phyloP scores from a whole-genome alignment of 2,113 vertebrate genomes.

The Paramisgurnus dabryanus region DNA sequence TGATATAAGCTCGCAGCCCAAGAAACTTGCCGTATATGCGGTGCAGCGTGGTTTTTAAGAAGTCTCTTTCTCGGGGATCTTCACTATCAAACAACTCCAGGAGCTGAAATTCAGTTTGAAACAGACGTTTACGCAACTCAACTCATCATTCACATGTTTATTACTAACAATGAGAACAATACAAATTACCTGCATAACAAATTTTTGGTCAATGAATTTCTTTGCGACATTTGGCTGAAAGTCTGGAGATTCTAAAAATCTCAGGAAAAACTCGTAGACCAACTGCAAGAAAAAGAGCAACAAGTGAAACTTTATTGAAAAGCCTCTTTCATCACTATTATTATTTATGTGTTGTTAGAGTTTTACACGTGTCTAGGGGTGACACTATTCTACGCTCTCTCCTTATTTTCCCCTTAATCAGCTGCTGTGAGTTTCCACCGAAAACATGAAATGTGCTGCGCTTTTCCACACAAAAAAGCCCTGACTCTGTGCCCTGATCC shows the following conservation, averaged over 20 bases:
- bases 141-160: not conserved
- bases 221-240: slow-evolving; percentile 98
- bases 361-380: too few species aligned
- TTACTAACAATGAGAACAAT: not conserved
- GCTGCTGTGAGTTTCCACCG: too few species aligned
- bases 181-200: slow-evolving; percentile 92
- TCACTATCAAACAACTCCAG: slow-evolving; percentile 98
- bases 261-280: slow-evolving; percentile 99
- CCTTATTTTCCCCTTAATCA: too few species aligned
- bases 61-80: slow-evolving; percentile 96
- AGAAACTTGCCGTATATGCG: slow-evolving; percentile 98
- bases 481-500: too few species aligned
- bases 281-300: slow-evolving; percentile 77
- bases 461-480: too few species aligned
- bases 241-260: slow-evolving; percentile 98
- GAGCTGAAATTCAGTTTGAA: slow-evolving; percentile 76
- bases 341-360: not conserved
- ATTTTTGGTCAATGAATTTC: slow-evolving; percentile 99
- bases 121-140: not conserved
- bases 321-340: too few species aligned
- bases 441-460: too few species aligned
- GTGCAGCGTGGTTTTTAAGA: slow-evolving; percentile 97
- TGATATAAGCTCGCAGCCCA: slow-evolving; percentile 94
- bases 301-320: not conserved
- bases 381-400: too few species aligned